Conservation (phyloP, 2,797 vertebrate genomes). For the Crenichthys baileyi region DNA sequence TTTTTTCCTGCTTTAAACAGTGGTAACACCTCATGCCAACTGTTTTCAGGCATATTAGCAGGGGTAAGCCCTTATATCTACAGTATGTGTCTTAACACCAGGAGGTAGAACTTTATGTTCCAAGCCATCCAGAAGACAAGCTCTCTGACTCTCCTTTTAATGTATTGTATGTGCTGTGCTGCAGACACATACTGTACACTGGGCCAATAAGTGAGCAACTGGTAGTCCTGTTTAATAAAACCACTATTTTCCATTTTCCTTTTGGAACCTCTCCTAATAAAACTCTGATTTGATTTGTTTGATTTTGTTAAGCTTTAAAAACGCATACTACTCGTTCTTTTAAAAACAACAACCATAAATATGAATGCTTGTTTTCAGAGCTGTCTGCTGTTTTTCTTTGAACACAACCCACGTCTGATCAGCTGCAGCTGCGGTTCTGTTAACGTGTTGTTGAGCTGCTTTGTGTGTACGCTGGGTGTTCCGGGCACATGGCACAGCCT, state of each 20-base stretch:
- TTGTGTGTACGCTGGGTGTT: constrained; percentile 25
- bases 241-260: not conserved
- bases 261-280: not conserved
- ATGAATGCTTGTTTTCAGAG: constrained; percentile 4
- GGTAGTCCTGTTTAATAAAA: constrained; percentile 2
- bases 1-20: not conserved
- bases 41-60: constrained; percentile 20
- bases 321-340: not conserved
- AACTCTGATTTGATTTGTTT: not conserved
- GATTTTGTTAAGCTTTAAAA: not conserved
- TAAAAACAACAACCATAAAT: not conserved
- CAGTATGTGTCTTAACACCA: constrained; percentile 38
- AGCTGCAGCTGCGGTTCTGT: constrained; percentile 33
- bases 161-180: constrained; percentile 25
- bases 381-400: constrained; percentile 1
- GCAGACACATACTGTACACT: constrained; percentile 3
- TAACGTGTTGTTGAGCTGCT: constrained; percentile 14
- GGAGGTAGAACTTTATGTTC: constrained; percentile 69
- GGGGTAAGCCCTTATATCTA: constrained; percentile 37
- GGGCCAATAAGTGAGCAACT: constrained; percentile 15
- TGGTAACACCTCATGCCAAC: constrained; percentile 29
- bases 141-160: constrained; percentile 62
- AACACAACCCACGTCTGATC: constrained; percentile 17
- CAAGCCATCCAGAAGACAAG: constrained; percentile 50
- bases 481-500: constrained; percentile 43